phyloP scores from a whole-genome alignment of 2,113 vertebrate species.

The Eulemur macaco region DNA sequence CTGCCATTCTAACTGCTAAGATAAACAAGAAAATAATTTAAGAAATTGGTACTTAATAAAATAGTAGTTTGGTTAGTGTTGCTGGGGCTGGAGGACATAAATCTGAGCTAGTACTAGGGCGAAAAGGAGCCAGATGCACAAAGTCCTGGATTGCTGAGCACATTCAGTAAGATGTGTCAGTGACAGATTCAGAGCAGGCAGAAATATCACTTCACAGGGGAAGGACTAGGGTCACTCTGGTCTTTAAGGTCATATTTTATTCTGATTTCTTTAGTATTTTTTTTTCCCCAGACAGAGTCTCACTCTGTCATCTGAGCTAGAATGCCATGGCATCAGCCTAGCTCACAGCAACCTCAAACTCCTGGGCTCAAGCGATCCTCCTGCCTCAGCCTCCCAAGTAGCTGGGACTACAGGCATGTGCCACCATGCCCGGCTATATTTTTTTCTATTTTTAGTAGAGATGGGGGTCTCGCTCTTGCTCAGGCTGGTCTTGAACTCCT shows the following conservation, averaged over 20 bases:
- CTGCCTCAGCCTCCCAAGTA: no score
- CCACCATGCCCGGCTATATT: no score
- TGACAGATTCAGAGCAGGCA: not conserved
- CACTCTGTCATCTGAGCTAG: no score
- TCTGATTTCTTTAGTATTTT: no score
- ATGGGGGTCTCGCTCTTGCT: no score
- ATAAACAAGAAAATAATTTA: not conserved
- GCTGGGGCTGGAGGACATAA: not conserved
- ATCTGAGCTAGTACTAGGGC: not conserved
- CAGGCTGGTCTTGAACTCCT: no score
- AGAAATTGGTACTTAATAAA: not conserved
- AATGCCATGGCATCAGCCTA: no score
- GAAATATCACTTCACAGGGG: not conserved
- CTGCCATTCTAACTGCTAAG: not conserved
- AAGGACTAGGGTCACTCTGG: not conserved
- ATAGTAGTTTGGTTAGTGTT: not conserved
- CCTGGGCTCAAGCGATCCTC: no score
- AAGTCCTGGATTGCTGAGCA: not conserved
- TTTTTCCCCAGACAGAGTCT: not conserved
- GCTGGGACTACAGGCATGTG: no score
- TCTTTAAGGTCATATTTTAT: no score
- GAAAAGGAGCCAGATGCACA: not conserved
- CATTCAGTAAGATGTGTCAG: not conserved
- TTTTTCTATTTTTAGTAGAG: no score
- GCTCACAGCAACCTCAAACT: no score